Evolutionary conservation across 1,140 invertebrate genomes (phyloP).

Genomic region (Drosophila bocki): DNA sequence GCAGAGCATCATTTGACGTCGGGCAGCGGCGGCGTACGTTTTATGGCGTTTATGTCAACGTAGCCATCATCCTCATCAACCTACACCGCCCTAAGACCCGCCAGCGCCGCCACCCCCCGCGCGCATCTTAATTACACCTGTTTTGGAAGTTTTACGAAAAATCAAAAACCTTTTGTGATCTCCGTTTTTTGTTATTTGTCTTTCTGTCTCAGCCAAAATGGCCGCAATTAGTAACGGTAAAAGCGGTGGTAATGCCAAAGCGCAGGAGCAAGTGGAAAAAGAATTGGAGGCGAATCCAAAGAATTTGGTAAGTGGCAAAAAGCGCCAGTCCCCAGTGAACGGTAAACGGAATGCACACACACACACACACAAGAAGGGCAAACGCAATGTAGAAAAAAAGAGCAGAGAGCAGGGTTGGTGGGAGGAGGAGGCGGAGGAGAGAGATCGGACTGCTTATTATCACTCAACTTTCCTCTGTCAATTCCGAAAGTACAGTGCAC

Average conservation of each 20-base stretch:
- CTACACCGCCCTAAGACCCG: not conserved
- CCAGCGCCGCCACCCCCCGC: not conserved
- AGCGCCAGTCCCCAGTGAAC: not conserved
- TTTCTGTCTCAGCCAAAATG: slow-evolving; percentile 14
- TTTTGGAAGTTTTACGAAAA: slow-evolving; percentile 29
- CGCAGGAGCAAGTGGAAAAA: slow-evolving; percentile 5
- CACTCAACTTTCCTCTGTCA: slow-evolving; percentile 57
- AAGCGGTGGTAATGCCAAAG: slow-evolving; percentile 13
- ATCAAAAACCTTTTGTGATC: slow-evolving; percentile 25
- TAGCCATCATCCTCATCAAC: slow-evolving; percentile 23
- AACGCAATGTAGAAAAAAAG: not conserved
- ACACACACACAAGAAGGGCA: slow-evolving; percentile 1
- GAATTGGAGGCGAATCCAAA: slow-evolving; percentile 6
- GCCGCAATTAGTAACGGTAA: slow-evolving; percentile 31
- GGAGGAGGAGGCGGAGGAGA: not conserved
- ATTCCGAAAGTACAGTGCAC: slow-evolving; percentile 61
- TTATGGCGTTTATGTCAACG: slow-evolving; percentile 46
- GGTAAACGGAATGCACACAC: slow-evolving; percentile 12
- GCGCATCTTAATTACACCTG: slow-evolving; percentile 39
- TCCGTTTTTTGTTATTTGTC: slow-evolving; percentile 2
- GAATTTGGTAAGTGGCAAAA: slow-evolving; percentile 33
- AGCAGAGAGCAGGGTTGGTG: not conserved
- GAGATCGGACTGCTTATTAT: slow-evolving; percentile 29
- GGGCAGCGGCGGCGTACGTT: slow-evolving; percentile 39
- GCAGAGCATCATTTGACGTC: slow-evolving; percentile 52